Evolutionary conservation across 1,140 invertebrate genomes (phyloP).

Genomic region (Cotesia typhae): DNA sequence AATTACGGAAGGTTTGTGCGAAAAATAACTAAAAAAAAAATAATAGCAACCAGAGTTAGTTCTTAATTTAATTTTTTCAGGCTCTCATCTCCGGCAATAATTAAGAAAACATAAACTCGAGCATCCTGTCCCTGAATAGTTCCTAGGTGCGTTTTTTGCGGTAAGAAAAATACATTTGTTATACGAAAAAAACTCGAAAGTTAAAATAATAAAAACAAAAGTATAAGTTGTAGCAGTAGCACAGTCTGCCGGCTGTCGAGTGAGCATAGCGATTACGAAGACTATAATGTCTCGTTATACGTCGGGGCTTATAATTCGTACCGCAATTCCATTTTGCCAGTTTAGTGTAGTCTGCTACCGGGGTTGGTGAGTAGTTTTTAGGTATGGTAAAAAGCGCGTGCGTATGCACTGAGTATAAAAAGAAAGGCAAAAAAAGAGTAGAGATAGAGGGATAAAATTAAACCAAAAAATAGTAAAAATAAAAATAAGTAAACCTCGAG

Average conservation of each 20-base stretch:
- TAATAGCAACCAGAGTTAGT: too few species aligned
- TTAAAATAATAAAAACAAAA: not conserved
- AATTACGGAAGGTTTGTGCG: constrained; percentile 19
- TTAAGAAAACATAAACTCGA: constrained; percentile 31
- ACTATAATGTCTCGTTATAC: constrained; percentile 37
- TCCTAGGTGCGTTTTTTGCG: constrained; percentile 28
- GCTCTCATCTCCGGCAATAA: constrained; percentile 7
- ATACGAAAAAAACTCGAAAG: constrained; percentile 27
- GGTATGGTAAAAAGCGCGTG: constrained; percentile 29
- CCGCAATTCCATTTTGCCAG: constrained; percentile 34
- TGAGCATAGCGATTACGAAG: constrained; percentile 30
- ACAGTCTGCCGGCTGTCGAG: constrained; percentile 24
- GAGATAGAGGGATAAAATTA: too few species aligned
- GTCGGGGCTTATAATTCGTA: constrained; percentile 37
- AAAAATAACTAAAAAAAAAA: not conserved
- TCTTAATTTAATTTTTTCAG: constrained; percentile 9
- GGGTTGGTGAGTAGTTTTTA: constrained; percentile 32
- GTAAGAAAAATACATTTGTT: constrained; percentile 35
- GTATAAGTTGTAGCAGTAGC: too few species aligned
- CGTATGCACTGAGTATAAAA: constrained; percentile 14
- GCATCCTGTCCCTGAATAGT: constrained; percentile 2
- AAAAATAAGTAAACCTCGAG: not conserved
- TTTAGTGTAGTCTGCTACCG: not conserved
- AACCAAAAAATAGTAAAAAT: not conserved
- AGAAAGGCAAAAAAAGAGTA: not conserved